phyloP scores from a whole-genome alignment of 2,888 invertebrate genomes.

The Acleris emargana region DNA sequence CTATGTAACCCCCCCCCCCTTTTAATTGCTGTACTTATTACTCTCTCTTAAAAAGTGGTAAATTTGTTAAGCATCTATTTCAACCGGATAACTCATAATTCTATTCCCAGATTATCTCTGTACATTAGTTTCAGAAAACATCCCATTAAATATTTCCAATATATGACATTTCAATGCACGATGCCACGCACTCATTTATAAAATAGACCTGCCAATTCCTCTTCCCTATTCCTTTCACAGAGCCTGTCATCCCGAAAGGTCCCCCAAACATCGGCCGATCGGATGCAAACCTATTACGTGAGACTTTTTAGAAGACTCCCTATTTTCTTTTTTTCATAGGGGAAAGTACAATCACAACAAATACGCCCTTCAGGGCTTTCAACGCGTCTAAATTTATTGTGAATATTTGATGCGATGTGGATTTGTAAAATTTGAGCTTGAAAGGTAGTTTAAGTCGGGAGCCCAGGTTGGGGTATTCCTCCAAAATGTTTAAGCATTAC shows the following conservation, averaged over 20 bases:
- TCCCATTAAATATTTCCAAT: constrained; percentile 26
- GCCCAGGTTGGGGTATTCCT: background rate
- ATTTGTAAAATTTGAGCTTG: constrained; percentile 14
- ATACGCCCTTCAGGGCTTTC: constrained; percentile 48
- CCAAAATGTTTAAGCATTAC: background rate
- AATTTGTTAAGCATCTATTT: too few species aligned
- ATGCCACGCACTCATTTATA: constrained; percentile 26
- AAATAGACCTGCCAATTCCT: constrained; percentile 36
- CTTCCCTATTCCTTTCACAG: constrained; percentile 28
- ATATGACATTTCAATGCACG: constrained; percentile 30
- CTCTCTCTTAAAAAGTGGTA: too few species aligned
- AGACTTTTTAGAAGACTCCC: constrained; percentile 57
- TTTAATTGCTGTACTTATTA: too few species aligned
- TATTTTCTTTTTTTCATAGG: constrained; percentile 54
- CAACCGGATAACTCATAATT: too few species aligned
- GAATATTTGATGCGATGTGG: constrained; percentile 31
- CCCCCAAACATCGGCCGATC: constrained; percentile 49
- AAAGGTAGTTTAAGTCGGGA: background rate
- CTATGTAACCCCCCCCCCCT: too few species aligned
- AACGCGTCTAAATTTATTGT: constrained; percentile 25
- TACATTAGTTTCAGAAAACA: background rate
- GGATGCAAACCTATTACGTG: constrained; percentile 57
- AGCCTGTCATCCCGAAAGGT: constrained; percentile 30
- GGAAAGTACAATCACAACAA: constrained; percentile 53
- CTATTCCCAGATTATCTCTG: too few species aligned